Evolutionary conservation across 2,113 vertebrate species (phyloP).

Genomic region (Perca flavescens): DNA sequence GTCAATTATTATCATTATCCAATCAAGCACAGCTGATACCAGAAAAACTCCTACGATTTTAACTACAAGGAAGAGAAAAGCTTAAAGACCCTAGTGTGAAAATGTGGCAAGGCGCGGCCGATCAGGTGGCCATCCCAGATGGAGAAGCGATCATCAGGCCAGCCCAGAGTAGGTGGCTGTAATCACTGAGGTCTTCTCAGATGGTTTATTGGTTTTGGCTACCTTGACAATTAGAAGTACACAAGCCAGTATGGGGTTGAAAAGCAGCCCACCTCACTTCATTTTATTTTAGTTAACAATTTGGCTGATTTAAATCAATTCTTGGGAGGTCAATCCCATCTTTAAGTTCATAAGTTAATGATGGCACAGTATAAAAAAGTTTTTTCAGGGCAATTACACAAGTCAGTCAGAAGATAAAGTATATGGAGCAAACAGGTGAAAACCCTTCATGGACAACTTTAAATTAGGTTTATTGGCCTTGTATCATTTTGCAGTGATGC

Average conservation of each 20-base stretch:
- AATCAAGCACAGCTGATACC: neutral
- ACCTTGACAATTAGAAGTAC: neutral
- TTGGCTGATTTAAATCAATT: too few relatives aligned
- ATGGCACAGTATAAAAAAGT: too few relatives aligned
- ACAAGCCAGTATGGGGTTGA: neutral
- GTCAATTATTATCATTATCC: neutral
- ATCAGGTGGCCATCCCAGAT: neutral
- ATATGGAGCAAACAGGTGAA: neutral
- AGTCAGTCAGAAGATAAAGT: neutral
- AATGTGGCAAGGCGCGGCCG: neutral
- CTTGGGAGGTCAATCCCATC: too few relatives aligned
- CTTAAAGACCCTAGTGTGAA: constrained; percentile 2
- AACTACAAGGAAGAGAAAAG: neutral
- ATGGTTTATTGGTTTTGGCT: neutral
- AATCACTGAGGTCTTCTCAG: constrained; percentile 7
- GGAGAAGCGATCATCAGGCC: constrained; percentile 14
- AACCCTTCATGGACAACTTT: neutral
- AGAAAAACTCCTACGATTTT: neutral
- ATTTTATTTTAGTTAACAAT: too few relatives aligned
- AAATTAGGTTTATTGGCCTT: neutral
- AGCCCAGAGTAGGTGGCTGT: neutral
- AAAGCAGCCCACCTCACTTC: neutral
- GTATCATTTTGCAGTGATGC: neutral
- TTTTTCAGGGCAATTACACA: neutral
- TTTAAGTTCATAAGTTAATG: too few relatives aligned